These are phyloP conservation scores for Malurus splendens DNA, from an alignment of 2,797 vertebrate genomes.

Conservation along the genomic window DNA sequence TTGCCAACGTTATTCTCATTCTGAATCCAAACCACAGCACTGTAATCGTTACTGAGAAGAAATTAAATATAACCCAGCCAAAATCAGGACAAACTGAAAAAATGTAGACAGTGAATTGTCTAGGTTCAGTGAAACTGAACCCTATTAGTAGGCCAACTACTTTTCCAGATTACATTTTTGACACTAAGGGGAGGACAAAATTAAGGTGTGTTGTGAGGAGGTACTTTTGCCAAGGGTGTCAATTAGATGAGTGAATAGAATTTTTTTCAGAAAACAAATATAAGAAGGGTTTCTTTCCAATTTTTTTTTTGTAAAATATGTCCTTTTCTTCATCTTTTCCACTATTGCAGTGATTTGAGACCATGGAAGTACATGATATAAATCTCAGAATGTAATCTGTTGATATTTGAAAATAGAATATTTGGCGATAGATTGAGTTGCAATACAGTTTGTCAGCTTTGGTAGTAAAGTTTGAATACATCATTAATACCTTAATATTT, in stretches of 20 bases:
- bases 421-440: background rate
- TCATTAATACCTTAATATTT: background rate
- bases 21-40: background rate
- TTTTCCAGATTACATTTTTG: background rate
- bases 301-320: background rate
- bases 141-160: background rate
- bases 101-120: background rate
- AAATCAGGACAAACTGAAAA: background rate
- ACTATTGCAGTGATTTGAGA: background rate
- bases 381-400: background rate
- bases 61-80: background rate
- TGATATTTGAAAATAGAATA: background rate
- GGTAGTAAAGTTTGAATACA: background rate
- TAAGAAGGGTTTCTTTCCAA: background rate
- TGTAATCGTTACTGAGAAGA: background rate
- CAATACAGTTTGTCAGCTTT: accelerated
- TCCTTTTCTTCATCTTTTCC: background rate
- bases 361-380: background rate
- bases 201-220: accelerated
- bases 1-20: background rate
- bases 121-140: background rate
- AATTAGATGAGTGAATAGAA: background rate
- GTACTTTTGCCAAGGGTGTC: accelerated
- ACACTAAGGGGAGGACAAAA: background rate
- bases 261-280: background rate